Evolutionary conservation across 2,888 invertebrate species (phyloP).

Genomic region (Drosophila histrio): DNA sequence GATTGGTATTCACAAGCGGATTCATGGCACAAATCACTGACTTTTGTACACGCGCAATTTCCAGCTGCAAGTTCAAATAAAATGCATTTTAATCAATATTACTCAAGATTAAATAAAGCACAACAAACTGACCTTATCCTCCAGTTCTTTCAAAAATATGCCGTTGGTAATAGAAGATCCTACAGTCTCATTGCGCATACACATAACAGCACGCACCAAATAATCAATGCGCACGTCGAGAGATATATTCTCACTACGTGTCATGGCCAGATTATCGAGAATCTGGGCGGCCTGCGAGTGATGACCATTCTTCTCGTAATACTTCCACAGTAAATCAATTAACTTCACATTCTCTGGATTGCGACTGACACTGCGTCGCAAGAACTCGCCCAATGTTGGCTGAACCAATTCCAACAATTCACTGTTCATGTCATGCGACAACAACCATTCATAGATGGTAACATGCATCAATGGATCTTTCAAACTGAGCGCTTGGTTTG

Average conservation of each 20-base stretch:
- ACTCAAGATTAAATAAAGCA: not conserved
- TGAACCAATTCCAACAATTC: conserved; percentile 87
- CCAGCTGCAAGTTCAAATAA: conserved; percentile 84
- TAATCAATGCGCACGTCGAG: conserved; percentile 94
- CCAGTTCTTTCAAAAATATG: conserved; percentile 93
- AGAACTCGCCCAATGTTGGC: conserved; percentile 84
- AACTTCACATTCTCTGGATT: conserved; percentile 87
- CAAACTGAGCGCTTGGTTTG: conserved; percentile 88
- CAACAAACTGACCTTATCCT: conserved; percentile 89
- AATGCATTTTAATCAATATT: not conserved
- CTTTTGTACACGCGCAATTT: conserved; percentile 94
- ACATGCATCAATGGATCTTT: conserved; percentile 96
- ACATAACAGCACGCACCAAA: conserved; percentile 96
- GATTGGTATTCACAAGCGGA: conserved; percentile 81
- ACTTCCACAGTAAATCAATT: conserved; percentile 96
- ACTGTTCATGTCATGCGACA: conserved; percentile 89
- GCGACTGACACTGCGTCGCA: conserved; percentile 84
- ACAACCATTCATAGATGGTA: conserved; percentile 96
- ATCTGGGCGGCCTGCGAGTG: conserved; percentile 96
- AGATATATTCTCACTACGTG: conserved; percentile 88
- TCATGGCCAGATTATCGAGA: conserved; percentile 91
- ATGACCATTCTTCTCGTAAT: conserved; percentile 95
- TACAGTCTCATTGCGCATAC: conserved; percentile 94
- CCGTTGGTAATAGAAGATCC: conserved; percentile 90
- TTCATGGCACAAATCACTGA: conserved; percentile 88